Conservation (phyloP, 1,140 invertebrate genomes). For the Tetramorium alpestre region DNA sequence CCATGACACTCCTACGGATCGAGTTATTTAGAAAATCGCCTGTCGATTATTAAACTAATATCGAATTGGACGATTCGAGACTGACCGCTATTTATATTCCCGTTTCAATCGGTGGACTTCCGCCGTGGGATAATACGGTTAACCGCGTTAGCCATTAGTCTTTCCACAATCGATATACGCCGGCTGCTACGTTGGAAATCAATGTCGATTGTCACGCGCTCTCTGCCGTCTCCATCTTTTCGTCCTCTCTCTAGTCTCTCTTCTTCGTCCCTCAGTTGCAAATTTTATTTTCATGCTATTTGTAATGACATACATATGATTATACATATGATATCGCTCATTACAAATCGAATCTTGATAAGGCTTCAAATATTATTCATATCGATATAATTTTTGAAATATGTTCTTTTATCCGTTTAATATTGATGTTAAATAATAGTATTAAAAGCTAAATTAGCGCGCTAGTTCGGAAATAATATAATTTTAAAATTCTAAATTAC, state of each 20-base stretch:
- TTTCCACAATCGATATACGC: conserved; percentile 77
- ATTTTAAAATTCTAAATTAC: background rate
- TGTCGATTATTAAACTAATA: conserved; percentile 72
- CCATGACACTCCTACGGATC: background rate
- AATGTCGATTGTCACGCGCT: conserved; percentile 71
- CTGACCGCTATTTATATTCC: conserved; percentile 70
- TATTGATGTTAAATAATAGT: background rate
- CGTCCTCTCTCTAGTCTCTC: background rate
- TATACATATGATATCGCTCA: background rate
- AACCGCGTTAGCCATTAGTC: conserved; percentile 76
- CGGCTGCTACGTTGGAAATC: conserved; percentile 73
- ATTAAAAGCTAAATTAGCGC: background rate
- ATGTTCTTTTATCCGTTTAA: background rate
- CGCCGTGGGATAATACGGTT: conserved; percentile 75
- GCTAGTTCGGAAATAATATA: background rate
- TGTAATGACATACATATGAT: background rate
- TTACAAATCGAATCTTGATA: background rate
- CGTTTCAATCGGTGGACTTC: conserved; percentile 75
- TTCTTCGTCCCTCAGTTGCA: background rate
- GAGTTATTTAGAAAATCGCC: conserved; percentile 39
- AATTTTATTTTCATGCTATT: background rate
- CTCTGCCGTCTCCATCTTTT: conserved; percentile 40
- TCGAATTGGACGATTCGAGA: conserved; percentile 71
- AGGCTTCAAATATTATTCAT: background rate
- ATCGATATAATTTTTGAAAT: background rate